phyloP scores from a whole-genome alignment of 2,797 vertebrate genomes.

The Furcifer pardalis region DNA sequence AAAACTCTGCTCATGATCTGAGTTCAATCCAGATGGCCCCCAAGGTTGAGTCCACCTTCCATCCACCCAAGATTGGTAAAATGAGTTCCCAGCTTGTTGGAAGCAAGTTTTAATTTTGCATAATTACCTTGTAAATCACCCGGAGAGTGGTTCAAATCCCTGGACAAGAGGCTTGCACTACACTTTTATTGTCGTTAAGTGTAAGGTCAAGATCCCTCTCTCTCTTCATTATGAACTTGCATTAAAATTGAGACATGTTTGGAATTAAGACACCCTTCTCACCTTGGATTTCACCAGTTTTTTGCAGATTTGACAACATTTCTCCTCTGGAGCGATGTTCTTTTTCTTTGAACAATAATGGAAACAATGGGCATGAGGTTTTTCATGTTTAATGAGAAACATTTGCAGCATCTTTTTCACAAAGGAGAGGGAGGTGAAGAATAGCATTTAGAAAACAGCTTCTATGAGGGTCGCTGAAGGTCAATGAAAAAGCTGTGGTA shows the following conservation, averaged over 20 bases:
- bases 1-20: too few relatives aligned
- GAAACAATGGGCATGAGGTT: conserved; percentile 36
- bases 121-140: too few relatives aligned
- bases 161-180: too few relatives aligned
- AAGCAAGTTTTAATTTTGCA: too few relatives aligned
- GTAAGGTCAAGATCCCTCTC: too few relatives aligned
- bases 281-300: not conserved
- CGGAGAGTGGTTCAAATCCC: not conserved
- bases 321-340: not conserved
- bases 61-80: too few relatives aligned
- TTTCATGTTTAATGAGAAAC: not conserved
- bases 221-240: not conserved
- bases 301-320: not conserved
- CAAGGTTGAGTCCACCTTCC: too few relatives aligned
- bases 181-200: too few relatives aligned
- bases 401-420: not conserved
- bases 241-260: not conserved
- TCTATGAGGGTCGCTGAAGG: not conserved
- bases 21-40: too few relatives aligned
- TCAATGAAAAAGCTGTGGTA: conserved; percentile 10
- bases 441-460: conserved; percentile 13
- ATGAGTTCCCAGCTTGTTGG: too few relatives aligned
- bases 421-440: not conserved
- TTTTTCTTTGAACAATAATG: conserved; percentile 16
- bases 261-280: not conserved